phyloP scores from a whole-genome alignment of 2,113 vertebrate species.

The Halichoerus grypus region DNA sequence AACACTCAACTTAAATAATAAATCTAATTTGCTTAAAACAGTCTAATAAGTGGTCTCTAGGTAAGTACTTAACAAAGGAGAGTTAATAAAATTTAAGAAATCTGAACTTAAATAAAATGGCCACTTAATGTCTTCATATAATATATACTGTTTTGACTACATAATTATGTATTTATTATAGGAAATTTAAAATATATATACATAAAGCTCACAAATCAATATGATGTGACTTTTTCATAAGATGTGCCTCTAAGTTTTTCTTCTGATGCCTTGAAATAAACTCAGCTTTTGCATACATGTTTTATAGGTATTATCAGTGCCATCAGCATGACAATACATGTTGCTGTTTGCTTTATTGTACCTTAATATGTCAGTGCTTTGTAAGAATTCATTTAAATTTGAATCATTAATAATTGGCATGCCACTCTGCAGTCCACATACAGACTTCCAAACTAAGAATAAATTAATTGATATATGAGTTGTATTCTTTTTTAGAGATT shows the following conservation, averaged over 20 bases:
- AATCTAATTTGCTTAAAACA: background rate
- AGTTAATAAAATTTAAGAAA: background rate
- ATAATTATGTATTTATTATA: background rate
- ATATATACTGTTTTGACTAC: background rate
- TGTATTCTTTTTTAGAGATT: slow-evolving; percentile 60
- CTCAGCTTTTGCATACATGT: accelerated
- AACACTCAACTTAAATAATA: background rate
- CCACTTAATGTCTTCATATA: background rate
- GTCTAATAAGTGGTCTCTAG: background rate
- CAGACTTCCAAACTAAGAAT: background rate
- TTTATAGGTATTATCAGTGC: background rate
- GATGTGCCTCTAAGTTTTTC: slow-evolving; percentile 44
- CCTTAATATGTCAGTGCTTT: slow-evolving; percentile 23
- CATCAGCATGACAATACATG: background rate
- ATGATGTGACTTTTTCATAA: background rate
- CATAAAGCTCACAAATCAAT: slow-evolving; percentile 20
- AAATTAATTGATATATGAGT: slow-evolving; percentile 48
- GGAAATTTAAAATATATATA: background rate
- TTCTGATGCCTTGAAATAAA: slow-evolving; percentile 36
- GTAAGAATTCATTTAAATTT: slow-evolving; percentile 55
- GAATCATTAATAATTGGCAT: slow-evolving; percentile 34
- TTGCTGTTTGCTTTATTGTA: background rate
- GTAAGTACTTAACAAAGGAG: background rate
- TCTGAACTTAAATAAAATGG: background rate
- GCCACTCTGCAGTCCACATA: background rate